phyloP scores from a whole-genome alignment of 92 coral and sea anemone genomes.

The Umimayanthus kanabou region DNA sequence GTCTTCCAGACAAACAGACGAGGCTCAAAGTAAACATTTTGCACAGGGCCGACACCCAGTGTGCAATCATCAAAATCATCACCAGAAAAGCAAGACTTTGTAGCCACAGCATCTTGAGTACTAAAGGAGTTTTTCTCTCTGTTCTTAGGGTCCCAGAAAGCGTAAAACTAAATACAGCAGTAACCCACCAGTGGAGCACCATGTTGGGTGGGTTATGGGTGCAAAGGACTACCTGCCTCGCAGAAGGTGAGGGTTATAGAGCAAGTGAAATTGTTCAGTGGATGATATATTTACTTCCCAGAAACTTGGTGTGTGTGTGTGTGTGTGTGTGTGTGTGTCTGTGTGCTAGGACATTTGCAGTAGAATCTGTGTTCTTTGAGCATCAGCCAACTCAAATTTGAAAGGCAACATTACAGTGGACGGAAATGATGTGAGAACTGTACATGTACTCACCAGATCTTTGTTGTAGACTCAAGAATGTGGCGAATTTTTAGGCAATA shows the following conservation, averaged over 20 bases:
- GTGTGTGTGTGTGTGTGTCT: too few species aligned
- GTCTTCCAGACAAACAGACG: too few species aligned
- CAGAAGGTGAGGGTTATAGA: conserved; percentile 58
- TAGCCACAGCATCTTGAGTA: not conserved
- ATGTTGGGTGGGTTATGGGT: conserved; percentile 98
- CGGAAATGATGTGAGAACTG: too few species aligned
- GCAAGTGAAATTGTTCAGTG: not conserved
- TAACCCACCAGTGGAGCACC: conserved; percentile 98
- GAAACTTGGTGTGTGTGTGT: not conserved
- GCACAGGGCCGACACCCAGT: not conserved
- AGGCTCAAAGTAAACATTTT: too few species aligned
- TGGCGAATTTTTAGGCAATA: too few species aligned
- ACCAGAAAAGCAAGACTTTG: too few species aligned
- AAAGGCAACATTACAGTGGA: too few species aligned
- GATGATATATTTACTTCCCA: not conserved
- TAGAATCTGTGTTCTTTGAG: too few species aligned
- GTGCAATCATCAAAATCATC: not conserved
- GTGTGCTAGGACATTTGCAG: too few species aligned
- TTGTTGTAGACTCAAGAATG: too few species aligned
- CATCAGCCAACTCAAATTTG: too few species aligned
- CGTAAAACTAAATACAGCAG: conserved; percentile 93
- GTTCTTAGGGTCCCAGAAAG: conserved; percentile 86
- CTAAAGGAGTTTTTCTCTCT: not conserved
- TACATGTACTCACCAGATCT: too few species aligned
- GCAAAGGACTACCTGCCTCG: conserved; percentile 75